phyloP scores from a whole-genome alignment of 2,113 vertebrate species.

The Brevimyrus niger region DNA sequence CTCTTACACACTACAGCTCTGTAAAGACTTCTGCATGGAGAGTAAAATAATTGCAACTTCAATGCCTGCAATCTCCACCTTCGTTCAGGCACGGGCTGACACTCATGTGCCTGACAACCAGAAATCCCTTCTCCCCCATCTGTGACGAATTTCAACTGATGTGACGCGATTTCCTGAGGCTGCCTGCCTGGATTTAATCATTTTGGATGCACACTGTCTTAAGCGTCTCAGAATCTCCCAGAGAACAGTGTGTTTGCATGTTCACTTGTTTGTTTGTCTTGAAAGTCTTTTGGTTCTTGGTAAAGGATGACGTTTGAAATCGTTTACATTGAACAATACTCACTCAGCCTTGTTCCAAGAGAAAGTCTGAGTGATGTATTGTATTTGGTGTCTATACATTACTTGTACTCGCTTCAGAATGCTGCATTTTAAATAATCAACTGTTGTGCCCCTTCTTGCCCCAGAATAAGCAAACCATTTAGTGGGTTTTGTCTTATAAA shows the following conservation, averaged over 20 bases:
- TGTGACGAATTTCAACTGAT: background rate
- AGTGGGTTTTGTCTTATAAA: background rate
- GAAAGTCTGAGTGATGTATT: background rate
- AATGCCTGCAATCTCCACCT: background rate
- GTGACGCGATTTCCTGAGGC: background rate
- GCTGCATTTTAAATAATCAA: background rate
- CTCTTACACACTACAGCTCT: background rate
- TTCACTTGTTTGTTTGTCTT: background rate
- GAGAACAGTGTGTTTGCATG: background rate
- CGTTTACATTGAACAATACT: background rate
- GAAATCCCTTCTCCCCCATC: background rate
- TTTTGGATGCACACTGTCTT: background rate
- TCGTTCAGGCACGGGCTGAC: background rate
- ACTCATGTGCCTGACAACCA: background rate
- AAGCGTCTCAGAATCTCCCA: background rate
- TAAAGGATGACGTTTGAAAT: background rate
- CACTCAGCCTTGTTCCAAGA: background rate
- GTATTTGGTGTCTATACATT: background rate
- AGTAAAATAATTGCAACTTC: background rate
- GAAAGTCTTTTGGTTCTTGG: background rate
- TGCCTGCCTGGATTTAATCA: background rate
- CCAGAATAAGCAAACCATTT: constrained; percentile 1
- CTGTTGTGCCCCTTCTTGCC: background rate
- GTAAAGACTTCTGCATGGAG: background rate
- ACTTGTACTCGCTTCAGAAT: background rate